Evolutionary conservation across 2,888 invertebrate genomes (phyloP).

Genomic region (Drosophila trichaetosa): DNA sequence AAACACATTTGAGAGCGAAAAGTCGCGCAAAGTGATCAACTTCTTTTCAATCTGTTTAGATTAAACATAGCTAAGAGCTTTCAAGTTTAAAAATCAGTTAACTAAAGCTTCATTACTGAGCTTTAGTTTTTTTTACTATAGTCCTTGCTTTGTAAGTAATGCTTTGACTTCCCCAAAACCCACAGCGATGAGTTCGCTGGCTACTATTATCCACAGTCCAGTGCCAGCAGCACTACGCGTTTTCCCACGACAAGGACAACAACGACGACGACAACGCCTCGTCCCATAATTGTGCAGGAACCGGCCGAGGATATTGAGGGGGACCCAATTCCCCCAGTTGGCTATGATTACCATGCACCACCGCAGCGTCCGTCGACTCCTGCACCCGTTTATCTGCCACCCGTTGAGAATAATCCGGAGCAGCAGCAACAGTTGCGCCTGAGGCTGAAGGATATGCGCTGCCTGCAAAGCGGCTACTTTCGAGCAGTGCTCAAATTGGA

Average conservation of each 20-base stretch:
- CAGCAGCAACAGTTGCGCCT: constrained; percentile 70
- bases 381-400: constrained; percentile 71
- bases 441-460: constrained; percentile 83
- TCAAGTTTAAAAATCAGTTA: no score
- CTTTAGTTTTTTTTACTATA: no score
- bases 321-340: constrained; percentile 41
- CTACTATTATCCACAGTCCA: constrained; percentile 71
- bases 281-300: constrained; percentile 79
- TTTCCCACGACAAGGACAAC: constrained; percentile 33
- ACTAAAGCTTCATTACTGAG: not conserved
- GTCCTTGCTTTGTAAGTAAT: not conserved
- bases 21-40: no score
- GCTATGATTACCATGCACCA: constrained; percentile 79
- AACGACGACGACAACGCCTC: constrained; percentile 53
- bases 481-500: constrained; percentile 84
- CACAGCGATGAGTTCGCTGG: constrained; percentile 59
- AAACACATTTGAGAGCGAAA: not conserved
- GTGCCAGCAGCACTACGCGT: constrained; percentile 45
- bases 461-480: constrained; percentile 83
- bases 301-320: constrained; percentile 51
- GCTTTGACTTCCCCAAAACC: not conserved
- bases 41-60: no score
- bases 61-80: no score
- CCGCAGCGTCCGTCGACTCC: constrained; percentile 65
- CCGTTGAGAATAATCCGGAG: constrained; percentile 24